Base-by-base conservation (phyloP, 2,888 invertebrate species). In the Julus scandinavius region DNA sequence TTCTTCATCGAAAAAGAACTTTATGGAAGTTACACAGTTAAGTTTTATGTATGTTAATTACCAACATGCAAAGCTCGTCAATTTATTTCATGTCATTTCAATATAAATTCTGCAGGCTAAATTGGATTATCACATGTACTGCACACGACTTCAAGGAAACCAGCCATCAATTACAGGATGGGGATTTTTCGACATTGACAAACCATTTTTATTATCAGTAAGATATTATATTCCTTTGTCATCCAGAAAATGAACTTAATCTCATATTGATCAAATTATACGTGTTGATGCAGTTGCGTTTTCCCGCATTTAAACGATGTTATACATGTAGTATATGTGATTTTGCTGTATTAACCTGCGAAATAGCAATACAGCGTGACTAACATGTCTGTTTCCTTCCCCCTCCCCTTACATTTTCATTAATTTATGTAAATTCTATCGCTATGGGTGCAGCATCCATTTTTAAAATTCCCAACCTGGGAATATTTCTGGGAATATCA, bases 41-140 rank as follows among this genome's bases (percentile, higher is more conserved):
- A 54, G 54, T 15, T 54, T 1, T 17, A 17, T 17, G 54, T 54
- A 54, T 54, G 9, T 11, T 49, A 49, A 17, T 0, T 11, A 11
- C 11, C 2, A 11, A 17, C 13, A 49, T 49, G 13, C 54, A 54
- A 54, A 13, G 11, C 17, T 17, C 1, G 49, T 11, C 0, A 54
- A 15, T 15, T 17, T 13, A 54, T 6, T 1, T 2, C 2, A 54
- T 54, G 17, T 11, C 54, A 54, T 54, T 9, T 17, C 7, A 13
- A 17, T 54, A 1, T 83, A 20, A n/a, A 29, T 83, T 83, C 20
- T 4, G 11, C 40, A 85, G 85, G 85, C 85, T 45, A 85, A 85
- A 85, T 85, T 85, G 50, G 85, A 85, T 13, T 85, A 49, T 85
- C 85, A 85, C 11, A 49, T 85, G 49, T 85, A 85, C 49, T 85